Evolutionary conservation across 2,113 vertebrate species (phyloP), one percentile per base, ranked within the genome.

Genomic region (Regulus satrapa): DNA sequence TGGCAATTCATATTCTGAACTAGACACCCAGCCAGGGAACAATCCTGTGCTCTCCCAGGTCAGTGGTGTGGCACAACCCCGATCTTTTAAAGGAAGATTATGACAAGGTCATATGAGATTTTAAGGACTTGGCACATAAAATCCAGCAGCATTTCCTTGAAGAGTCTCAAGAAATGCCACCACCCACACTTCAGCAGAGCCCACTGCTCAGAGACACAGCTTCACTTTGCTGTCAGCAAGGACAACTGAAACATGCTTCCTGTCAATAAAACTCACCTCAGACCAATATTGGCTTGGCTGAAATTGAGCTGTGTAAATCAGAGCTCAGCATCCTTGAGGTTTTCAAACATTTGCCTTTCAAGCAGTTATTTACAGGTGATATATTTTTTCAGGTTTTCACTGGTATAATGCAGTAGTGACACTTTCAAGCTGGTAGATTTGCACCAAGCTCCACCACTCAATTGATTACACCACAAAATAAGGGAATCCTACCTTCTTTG

Each of bases 321-420:
- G 69, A 74, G 59, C 43, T 78, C 43, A 21, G 34, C 14, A 80
- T 58, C 76, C 32, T 84, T 61, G 23, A 89, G 28, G 31, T 71
- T 76, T 74, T 59, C 75, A 88, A 88, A 84, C 49, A 52, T 78
- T 69, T 79, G 26, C 38, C 55, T 92, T 74, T 34, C 46, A 15
- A 71, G 36, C 17, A 67, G 19, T 38, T 77, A 89, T 51, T 92
- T 87, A 67, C 32, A 75, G 73, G 32, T 15, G 38, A 4, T 67
- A 4, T 67, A 23, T 10, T 78, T 86, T 67, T 55, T 38, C 1
- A 3, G n/a, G 41, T 71, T 87, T 51, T 78, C 45, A 45, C 19
- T 41, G 10, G 12, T 72, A 36, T 43, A 82, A 89, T 16, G 20
- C 40, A 64, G 28, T 16, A 58, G n/a, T 75, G 82, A 46, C 23